phyloP scores from a whole-genome alignment of 2,797 vertebrate genomes.

The Pantherophis vulpinus region DNA sequence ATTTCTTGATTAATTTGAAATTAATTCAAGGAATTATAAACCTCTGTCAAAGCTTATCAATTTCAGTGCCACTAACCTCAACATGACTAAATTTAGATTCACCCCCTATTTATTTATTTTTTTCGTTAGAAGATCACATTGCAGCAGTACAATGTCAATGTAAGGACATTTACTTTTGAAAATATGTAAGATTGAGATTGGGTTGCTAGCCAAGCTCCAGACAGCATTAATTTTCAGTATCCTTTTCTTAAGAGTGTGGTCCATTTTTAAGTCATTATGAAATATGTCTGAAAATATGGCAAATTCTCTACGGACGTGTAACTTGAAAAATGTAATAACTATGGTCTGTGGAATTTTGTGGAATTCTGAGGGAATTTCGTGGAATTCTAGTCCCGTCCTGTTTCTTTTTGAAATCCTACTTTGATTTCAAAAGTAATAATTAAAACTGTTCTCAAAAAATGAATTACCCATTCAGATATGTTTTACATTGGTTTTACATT shows the following conservation, averaged over 20 bases:
- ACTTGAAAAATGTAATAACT: neutral
- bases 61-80: neutral
- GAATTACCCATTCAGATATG: neutral
- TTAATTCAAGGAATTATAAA: neutral
- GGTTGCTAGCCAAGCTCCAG: neutral
- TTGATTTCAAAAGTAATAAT: neutral
- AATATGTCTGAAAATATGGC: neutral
- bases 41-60: neutral
- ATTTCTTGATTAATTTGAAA: neutral
- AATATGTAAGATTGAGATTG: neutral
- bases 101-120: neutral
- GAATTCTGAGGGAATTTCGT: neutral
- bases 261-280: neutral
- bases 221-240: neutral
- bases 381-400: neutral
- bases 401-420: neutral
- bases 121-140: neutral
- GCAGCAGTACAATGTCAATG: neutral
- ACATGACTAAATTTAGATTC: neutral
- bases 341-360: no score
- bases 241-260: neutral
- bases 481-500: neutral
- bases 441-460: neutral
- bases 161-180: neutral
- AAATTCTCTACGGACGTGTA: neutral